Base-by-base conservation (phyloP, 1,140 invertebrate species). In the Nylanderia fulva region DNA sequence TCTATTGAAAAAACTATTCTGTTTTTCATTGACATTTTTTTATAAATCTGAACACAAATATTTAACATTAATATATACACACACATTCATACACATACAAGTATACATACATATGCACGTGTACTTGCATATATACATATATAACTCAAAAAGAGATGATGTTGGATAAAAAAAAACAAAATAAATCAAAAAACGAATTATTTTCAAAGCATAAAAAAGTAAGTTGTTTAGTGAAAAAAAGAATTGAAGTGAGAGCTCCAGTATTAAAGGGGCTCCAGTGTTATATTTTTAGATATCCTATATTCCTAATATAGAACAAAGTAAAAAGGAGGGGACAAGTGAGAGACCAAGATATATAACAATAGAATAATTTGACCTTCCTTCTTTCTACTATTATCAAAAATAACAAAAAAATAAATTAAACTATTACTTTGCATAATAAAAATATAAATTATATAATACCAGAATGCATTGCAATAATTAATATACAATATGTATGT, bases 241-340 rank as follows among this genome's bases (percentile, higher is more conserved):
- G 69, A 86, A 82, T 86, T 90, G 84, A 45, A 13, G 85, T 85
- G 88, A 86, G 86, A 90, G 87, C 48, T 91, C 86, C 85, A 90
- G 85, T 88, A 64, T 74, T 88, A 76, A n/a, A n/a, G 3, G 87
- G 84, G 84, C 48, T 91, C 86, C 85, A 90, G 85, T 88, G 64
- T 74, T 88, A 76, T 92, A 91, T 91, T 91, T 91, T 87, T 92
- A 92, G 90, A 90, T 88, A 91, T n/a, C n/a, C n/a, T n/a, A n/a
- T n/a, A 71, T 88, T 89, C 83, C 66, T 72, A 88, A 86, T 91
- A 90, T 90, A 90, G 86, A 61, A 87, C 71, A 33, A 68, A 82
- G 61, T 56, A 85, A 48, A 58, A 72, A 56, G 27, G 42, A 45
- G 1, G 2, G 42, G 4, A 45, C 9, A 8, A 42, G 3, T 45